phyloP scores from a whole-genome alignment of 64 coral and sea anemone species.

The Orbicella faveolata region DNA sequence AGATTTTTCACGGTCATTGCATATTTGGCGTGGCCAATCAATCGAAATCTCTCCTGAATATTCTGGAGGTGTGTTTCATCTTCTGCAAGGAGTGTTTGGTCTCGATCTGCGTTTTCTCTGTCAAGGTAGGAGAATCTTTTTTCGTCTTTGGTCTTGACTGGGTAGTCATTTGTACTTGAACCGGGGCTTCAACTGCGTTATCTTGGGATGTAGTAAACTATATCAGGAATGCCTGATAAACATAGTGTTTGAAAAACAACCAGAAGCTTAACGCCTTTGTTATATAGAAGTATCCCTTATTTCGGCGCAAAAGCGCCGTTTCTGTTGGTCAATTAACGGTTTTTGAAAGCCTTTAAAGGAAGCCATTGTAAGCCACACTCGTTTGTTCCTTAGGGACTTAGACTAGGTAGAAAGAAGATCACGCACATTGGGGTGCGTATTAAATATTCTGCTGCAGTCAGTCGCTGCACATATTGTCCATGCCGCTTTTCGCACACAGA shows the following conservation, averaged over 20 bases:
- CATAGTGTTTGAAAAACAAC: background rate
- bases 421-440: no score
- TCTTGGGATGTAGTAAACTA: no score
- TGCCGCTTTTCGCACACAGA: no score
- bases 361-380: background rate
- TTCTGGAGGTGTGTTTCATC: constrained; percentile 3
- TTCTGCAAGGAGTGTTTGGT: background rate
- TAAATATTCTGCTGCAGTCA: no score
- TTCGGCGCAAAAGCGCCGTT: background rate
- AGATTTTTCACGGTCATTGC: background rate
- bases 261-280: background rate
- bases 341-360: background rate
- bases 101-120: background rate
- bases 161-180: no score
- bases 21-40: constrained; percentile 19
- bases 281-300: background rate
- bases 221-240: no score
- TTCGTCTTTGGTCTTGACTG: no score
- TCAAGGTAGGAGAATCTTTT: background rate
- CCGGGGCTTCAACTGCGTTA: no score
- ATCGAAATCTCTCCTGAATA: background rate
- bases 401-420: no score
- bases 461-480: no score
- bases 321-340: background rate
- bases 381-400: background rate